A percentile compares a stretch with the other conserved stretches of the same genome.
Evolutionary conservation across 2,888 invertebrate genomes (phyloP).

Genomic region (Dolichopus griseipennis): DNA sequence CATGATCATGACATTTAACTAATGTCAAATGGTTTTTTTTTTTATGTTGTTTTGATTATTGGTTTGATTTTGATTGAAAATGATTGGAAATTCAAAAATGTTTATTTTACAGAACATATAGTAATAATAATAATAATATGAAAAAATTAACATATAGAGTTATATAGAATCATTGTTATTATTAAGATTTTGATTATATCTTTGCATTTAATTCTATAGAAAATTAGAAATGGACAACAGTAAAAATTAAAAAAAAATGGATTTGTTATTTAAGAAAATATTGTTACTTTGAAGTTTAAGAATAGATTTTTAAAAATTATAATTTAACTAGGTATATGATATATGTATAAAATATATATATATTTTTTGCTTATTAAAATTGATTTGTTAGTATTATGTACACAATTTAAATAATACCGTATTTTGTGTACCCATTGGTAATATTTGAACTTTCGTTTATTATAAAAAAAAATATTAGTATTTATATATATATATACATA

Average conservation of each 20-base stretch:
- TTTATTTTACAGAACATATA: neutral
- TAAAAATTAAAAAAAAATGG: neutral
- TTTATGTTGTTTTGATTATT: neutral
- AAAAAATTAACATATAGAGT: neutral
- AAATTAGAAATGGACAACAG: neutral
- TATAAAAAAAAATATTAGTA: too few species aligned
- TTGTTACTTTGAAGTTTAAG: constrained; percentile 1
- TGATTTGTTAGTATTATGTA: too few species aligned
- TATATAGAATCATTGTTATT: neutral
- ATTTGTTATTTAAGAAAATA: neutral
- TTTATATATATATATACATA: too few species aligned
- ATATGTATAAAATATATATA: too few species aligned
- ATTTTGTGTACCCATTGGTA: too few species aligned
- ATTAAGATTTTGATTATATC: neutral
- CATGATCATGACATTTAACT: neutral
- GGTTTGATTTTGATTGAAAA: neutral
- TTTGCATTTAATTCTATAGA: neutral
- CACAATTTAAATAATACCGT: too few species aligned
- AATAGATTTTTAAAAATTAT: neutral
- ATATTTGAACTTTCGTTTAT: too few species aligned
- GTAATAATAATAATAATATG: neutral
- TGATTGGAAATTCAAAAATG: neutral
- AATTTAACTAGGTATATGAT: too few species aligned
- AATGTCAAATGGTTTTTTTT: neutral
- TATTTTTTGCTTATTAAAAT: too few species aligned